phyloP scores from a whole-genome alignment of 2,888 invertebrate genomes.

The Gibbula magus region DNA sequence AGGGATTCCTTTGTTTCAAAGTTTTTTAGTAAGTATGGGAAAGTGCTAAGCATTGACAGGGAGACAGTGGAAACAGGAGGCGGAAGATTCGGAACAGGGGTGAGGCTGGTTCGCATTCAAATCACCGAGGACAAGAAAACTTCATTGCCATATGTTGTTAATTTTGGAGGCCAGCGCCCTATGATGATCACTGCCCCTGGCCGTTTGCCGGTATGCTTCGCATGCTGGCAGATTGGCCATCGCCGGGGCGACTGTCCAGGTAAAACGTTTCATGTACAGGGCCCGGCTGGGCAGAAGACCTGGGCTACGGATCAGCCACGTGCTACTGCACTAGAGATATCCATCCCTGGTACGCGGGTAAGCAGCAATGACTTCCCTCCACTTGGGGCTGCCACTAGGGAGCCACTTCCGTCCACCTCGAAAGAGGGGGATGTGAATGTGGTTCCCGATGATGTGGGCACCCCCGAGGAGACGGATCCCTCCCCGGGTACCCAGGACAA shows the following conservation, averaged over 20 bases:
- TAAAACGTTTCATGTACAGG: no score
- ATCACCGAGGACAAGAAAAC: not conserved
- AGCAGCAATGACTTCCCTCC: no score
- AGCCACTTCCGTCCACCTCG: no score
- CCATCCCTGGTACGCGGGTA: no score
- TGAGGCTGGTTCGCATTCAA: not conserved
- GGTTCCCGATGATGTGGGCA: no score
- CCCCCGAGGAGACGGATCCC: not conserved
- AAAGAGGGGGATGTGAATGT: no score
- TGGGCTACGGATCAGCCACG: no score
- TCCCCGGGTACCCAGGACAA: no score
- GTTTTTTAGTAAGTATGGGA: not conserved
- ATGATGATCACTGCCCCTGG: not conserved
- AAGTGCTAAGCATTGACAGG: not conserved
- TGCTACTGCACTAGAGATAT: no score
- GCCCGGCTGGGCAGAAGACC: no score
- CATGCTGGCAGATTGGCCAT: not conserved
- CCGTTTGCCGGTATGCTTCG: not conserved
- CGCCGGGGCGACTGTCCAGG: not conserved
- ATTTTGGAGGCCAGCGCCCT: not conserved
- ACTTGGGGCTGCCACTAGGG: no score
- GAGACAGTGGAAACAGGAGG: not conserved
- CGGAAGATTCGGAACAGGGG: not conserved
- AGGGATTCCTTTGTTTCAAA: not conserved
- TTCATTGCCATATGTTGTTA: not conserved